These are phyloP conservation scores for Crepidodera aurea DNA, from an alignment of 2,888 invertebrate genomes.

Conservation along the genomic window DNA sequence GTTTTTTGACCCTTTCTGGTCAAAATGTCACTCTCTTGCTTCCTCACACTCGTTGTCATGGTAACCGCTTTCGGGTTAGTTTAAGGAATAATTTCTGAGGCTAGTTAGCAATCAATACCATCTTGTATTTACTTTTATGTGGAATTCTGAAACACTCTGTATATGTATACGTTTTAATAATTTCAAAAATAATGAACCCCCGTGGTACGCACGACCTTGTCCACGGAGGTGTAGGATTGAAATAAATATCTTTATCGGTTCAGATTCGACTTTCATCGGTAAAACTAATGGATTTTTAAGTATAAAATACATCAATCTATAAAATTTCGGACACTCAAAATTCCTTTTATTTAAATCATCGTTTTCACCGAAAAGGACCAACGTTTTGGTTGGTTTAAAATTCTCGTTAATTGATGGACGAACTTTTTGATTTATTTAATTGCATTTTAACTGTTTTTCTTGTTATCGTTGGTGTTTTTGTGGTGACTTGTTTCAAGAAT, in stretches of 20 bases:
- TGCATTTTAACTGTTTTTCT: constrained; percentile 22
- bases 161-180: too few relatives aligned
- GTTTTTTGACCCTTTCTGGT: too few relatives aligned
- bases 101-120: too few relatives aligned
- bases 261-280: constrained; percentile 18
- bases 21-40: too few relatives aligned
- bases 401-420: constrained; percentile 19
- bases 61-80: too few relatives aligned
- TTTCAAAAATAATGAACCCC: too few relatives aligned
- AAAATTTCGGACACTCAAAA: constrained; percentile 36
- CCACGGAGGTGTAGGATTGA: background rate
- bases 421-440: constrained; percentile 27
- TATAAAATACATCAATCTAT: constrained; percentile 34
- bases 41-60: too few relatives aligned
- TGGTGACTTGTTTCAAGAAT: constrained; percentile 7
- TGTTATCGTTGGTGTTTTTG: constrained; percentile 1
- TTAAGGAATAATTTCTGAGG: too few relatives aligned
- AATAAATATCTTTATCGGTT: constrained; percentile 34
- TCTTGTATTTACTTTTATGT: too few relatives aligned
- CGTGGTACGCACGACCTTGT: background rate
- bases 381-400: constrained; percentile 8
- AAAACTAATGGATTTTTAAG: constrained; percentile 40
- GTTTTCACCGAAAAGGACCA: constrained; percentile 17
- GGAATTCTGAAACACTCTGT: too few relatives aligned
- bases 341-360: constrained; percentile 37